A percentile compares a stretch with the other conserved stretches of the same genome.
Conservation (phyloP, 1,140 invertebrate genomes). For the Mamestra configurata region DNA sequence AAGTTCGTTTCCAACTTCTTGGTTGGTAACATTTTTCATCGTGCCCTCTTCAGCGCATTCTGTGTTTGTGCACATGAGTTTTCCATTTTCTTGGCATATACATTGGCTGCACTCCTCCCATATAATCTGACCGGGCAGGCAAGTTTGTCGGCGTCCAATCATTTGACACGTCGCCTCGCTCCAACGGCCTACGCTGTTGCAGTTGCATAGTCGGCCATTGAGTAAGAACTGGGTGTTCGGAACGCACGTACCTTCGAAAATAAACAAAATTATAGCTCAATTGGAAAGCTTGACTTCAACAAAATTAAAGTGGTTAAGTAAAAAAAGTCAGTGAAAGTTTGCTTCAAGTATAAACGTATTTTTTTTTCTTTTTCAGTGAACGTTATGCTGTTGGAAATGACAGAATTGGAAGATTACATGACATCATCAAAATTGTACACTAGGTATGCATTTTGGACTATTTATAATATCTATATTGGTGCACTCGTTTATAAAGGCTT, state of each 20-base stretch:
- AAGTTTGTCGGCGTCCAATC: constrained; percentile 63
- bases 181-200: constrained; percentile 68
- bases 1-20: constrained; percentile 44
- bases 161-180: constrained; percentile 65
- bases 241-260: constrained; percentile 66
- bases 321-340: too few relatives aligned
- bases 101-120: constrained; percentile 75
- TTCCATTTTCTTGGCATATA: constrained; percentile 71
- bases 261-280: constrained; percentile 45
- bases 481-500: too few relatives aligned
- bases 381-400: too few relatives aligned
- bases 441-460: too few relatives aligned
- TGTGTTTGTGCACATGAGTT: constrained; percentile 68
- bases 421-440: too few relatives aligned
- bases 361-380: background rate
- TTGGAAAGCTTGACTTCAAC: background rate
- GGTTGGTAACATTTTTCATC: background rate
- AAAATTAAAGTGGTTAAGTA: background rate
- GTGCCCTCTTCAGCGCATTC: constrained; percentile 56
- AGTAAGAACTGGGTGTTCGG: constrained; percentile 71
- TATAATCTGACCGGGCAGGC: constrained; percentile 68
- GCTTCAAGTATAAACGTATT: too few relatives aligned
- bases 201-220: constrained; percentile 71
- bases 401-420: background rate
- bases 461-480: too few relatives aligned